These are phyloP conservation scores for Theocolax elegans DNA, from an alignment of 1,140 invertebrate genomes.

Conservation along the genomic window DNA sequence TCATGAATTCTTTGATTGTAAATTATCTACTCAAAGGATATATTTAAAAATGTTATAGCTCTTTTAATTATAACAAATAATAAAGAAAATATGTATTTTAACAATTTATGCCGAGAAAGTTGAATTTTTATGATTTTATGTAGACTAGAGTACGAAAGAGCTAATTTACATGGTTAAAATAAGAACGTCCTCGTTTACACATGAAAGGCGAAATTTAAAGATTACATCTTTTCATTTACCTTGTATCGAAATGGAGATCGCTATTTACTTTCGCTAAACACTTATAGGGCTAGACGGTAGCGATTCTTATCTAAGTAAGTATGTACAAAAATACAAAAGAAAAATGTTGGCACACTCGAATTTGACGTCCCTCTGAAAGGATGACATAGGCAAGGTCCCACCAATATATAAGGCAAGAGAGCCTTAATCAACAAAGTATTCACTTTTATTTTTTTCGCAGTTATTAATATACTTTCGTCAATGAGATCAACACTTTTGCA, in stretches of 20 bases:
- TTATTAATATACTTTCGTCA: background rate
- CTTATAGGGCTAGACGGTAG: background rate
- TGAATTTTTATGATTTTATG: no score
- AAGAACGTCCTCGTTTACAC: background rate
- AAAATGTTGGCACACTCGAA: constrained; percentile 57
- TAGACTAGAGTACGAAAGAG: no score
- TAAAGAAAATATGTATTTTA: no score
- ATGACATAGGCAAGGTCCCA: background rate
- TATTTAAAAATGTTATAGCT: no score
- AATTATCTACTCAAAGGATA: no score
- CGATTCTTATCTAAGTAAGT: constrained; percentile 40
- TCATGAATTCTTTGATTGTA: no score
- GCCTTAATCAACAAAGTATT: constrained; percentile 49
- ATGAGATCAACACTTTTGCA: constrained; percentile 37
- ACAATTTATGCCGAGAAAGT: no score
- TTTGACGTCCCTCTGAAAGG: constrained; percentile 39
- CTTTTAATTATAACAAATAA: no score
- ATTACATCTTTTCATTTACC: background rate
- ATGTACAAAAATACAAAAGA: constrained; percentile 64
- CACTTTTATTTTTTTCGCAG: constrained; percentile 20
- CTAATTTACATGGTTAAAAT: no score
- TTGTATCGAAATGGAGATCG: constrained; percentile 9
- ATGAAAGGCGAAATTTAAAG: background rate
- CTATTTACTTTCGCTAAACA: constrained; percentile 7
- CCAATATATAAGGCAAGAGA: no score